Conservation (phyloP, 1,140 invertebrate species). For the Nasonia giraulti region DNA sequence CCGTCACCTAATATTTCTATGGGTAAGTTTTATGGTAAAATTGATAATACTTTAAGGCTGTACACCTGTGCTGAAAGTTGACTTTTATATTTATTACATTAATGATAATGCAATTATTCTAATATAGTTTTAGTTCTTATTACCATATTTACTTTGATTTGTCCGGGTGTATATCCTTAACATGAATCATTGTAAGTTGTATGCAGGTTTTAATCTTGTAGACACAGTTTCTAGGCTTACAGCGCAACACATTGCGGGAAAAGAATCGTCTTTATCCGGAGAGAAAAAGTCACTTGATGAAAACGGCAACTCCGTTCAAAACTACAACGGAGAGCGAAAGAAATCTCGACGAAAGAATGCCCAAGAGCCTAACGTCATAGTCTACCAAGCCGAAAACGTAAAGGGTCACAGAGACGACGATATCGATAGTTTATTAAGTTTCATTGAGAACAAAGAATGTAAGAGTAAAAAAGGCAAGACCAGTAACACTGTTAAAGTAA, state of each 20-base stretch:
- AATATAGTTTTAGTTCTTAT: neutral
- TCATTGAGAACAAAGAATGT: conserved; percentile 73
- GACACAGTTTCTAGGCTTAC: conserved; percentile 64
- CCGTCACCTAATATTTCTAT: conserved; percentile 66
- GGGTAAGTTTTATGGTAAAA: conserved; percentile 58
- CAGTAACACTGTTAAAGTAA: conserved; percentile 63
- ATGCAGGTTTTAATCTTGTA: conserved; percentile 43
- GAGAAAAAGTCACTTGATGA: conserved; percentile 80
- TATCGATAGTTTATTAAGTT: conserved; percentile 74
- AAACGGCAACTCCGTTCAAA: conserved; percentile 79
- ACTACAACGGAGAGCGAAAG: conserved; percentile 72
- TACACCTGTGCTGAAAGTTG: neutral
- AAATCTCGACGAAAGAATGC: conserved; percentile 75
- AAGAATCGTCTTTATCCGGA: conserved; percentile 60
- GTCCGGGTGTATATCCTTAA: conserved; percentile 6
- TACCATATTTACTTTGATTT: neutral
- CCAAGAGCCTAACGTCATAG: conserved; percentile 79
- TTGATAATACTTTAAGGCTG: neutral
- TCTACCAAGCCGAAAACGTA: conserved; percentile 79
- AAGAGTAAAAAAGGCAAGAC: conserved; percentile 70
- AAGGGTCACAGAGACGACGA: conserved; percentile 80
- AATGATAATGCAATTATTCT: neutral
- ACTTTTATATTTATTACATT: neutral
- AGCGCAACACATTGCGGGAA: conserved; percentile 63
- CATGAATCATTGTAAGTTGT: conserved; percentile 8